Base-by-base conservation (phyloP, 2,797 vertebrate genomes). In the Sebastiscus tertius region DNA sequence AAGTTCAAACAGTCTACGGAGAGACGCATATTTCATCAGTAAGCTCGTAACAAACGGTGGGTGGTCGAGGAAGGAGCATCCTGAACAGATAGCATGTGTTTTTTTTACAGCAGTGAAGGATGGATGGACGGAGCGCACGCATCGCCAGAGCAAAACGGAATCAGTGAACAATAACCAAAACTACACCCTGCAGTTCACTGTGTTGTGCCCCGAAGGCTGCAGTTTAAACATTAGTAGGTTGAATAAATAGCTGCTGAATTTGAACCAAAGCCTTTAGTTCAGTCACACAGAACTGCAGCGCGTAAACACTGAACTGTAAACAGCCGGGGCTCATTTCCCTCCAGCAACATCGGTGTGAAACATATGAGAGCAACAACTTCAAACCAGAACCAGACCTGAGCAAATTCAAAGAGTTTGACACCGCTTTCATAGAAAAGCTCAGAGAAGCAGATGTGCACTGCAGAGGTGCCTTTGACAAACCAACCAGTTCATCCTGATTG, bases 171-270 rank as follows among this genome's bases (percentile, higher is more conserved):
- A 72, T 68, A 78, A 75, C 52, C 59, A 59, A 83, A 85, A 69
- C 24, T 55, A 27, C 56, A 68, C 54, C 12, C 65, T 26, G 71
- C 31, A 66, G 49, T 74, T 68, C 54, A 3, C 6, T 18, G 46
- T 11, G n/a, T 2, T 11, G n/a, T 2, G 65, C 71, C 62, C 63
- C 5, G 2, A 56, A 62, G 55, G 39, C 69, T 70, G 62, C 81
- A 42, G 55, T 61, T 75, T 67, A 58, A 85, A 84, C 27, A 81
- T 62, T 33, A 56, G 75, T 46, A 55, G 66, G 26, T 22, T 59
- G 60, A 77, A 84, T 71, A 81, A 85, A 81, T 49, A 75, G 76
- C 70, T 62, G 58, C 69, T 79, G 73, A 75, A 72, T 77, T 58
- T 75, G 18, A 72, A 73, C 27, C 36, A 22, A 72, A 81, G 62